Percentiles rank a stretch among this genome's conserved stretches.
Conservation (phyloP, 1,140 invertebrate genomes). For the Bombus picipes region DNA sequence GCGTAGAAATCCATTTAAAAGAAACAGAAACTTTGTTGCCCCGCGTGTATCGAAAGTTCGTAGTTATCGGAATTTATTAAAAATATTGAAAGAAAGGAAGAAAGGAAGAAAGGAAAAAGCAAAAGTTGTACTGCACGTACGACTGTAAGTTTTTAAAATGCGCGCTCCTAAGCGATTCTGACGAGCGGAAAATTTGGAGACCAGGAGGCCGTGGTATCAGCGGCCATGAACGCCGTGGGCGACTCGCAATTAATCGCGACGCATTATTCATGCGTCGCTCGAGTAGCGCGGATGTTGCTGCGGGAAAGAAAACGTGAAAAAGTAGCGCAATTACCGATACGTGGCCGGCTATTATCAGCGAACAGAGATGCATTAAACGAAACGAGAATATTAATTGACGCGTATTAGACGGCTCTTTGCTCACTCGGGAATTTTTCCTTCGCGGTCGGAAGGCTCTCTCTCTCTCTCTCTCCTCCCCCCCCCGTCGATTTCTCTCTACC, state of each 20-base stretch:
- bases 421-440: neutral
- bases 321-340: constrained; percentile 43
- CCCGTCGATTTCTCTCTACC: neutral
- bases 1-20: neutral
- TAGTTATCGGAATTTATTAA: too few relatives aligned
- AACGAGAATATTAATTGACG: constrained; percentile 42
- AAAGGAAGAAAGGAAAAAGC: too few relatives aligned
- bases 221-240: constrained; percentile 11
- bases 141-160: neutral
- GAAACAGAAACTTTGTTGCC: too few relatives aligned
- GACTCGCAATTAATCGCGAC: constrained; percentile 34
- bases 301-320: constrained; percentile 38
- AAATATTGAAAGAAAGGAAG: neutral
- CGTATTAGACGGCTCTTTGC: neutral
- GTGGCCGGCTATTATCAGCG: constrained; percentile 38
- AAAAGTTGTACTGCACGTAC: neutral
- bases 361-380: constrained; percentile 25
- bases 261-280: constrained; percentile 30
- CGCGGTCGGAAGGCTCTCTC: neutral
- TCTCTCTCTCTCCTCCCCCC: neutral
- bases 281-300: constrained; percentile 2
- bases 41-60: neutral
- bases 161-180: neutral
- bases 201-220: neutral
- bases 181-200: neutral